These are phyloP conservation scores for Drosophila nigrodunni DNA, from an alignment of 1,140 invertebrate genomes.

Conservation along the genomic window DNA sequence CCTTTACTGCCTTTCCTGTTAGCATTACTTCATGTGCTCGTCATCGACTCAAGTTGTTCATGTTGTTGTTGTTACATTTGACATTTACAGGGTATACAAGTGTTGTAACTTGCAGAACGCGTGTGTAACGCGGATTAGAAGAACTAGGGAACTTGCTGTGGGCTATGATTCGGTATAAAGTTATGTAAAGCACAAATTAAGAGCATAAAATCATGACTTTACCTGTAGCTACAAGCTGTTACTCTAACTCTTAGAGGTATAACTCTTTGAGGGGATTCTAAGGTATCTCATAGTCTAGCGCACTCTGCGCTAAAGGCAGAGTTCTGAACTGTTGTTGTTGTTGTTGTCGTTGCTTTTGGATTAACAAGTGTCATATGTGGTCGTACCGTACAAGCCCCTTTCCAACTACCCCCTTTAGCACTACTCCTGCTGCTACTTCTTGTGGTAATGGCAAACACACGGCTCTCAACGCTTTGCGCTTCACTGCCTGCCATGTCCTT, in stretches of 20 bases:
- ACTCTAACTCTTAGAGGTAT: too few relatives aligned
- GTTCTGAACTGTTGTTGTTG: background rate
- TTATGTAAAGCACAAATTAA: too few relatives aligned
- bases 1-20: background rate
- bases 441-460: constrained; percentile 39
- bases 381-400: constrained; percentile 25
- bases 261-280: too few relatives aligned
- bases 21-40: constrained; percentile 46
- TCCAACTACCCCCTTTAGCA: background rate
- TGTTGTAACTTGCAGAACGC: background rate
- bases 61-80: background rate
- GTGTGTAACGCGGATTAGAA: background rate
- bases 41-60: constrained; percentile 25
- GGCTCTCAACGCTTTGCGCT: constrained; percentile 40
- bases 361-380: constrained; percentile 82
- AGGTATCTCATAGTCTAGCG: background rate
- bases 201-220: too few relatives aligned
- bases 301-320: background rate
- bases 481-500: constrained; percentile 26
- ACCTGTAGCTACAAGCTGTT: too few relatives aligned
- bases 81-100: background rate
- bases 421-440: constrained; percentile 12
- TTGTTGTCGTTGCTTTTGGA: constrained; percentile 59
- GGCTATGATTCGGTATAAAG: too few relatives aligned
- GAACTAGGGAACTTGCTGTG: too few relatives aligned